A percentile compares a stretch with the other conserved stretches of the same genome.
phyloP scores from a whole-genome alignment of 2,113 vertebrate species.

The Miniopterus natalensis region DNA sequence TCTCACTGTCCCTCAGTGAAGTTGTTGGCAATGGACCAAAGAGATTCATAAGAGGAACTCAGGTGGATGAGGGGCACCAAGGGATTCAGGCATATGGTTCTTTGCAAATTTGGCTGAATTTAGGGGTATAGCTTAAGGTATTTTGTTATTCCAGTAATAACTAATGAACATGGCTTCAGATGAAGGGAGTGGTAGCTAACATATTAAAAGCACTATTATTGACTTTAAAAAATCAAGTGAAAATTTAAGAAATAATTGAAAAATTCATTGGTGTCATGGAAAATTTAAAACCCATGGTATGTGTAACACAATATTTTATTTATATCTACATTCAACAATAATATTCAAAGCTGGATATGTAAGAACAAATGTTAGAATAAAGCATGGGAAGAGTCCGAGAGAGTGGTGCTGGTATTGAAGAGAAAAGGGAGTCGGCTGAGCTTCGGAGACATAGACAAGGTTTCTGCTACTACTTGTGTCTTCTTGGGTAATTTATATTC shows the following conservation, averaged over 20 bases:
- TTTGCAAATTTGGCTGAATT: neutral
- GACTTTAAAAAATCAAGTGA: neutral
- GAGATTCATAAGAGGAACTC: neutral
- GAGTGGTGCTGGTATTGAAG: neutral
- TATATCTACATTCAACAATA: neutral
- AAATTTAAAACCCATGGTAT: neutral
- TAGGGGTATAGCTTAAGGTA: neutral
- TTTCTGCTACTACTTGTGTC: neutral
- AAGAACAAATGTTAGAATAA: neutral
- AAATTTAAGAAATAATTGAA: neutral
- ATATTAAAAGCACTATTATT: neutral
- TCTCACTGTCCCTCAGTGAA: neutral
- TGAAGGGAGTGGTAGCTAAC: neutral
- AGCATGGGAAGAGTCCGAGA: neutral
- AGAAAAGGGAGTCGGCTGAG: neutral
- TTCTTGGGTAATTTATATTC: neutral
- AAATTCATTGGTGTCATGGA: neutral
- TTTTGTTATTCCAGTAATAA: neutral
- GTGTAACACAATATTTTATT: neutral
- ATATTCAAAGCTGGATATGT: neutral
- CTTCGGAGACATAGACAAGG: fast-evolving
- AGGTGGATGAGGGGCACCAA: neutral
- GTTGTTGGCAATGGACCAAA: neutral
- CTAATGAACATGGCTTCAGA: neutral
- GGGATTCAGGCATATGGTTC: neutral